Evolutionary conservation across 2,113 vertebrate genomes (phyloP).

Genomic region (Fulmarus glacialis): DNA sequence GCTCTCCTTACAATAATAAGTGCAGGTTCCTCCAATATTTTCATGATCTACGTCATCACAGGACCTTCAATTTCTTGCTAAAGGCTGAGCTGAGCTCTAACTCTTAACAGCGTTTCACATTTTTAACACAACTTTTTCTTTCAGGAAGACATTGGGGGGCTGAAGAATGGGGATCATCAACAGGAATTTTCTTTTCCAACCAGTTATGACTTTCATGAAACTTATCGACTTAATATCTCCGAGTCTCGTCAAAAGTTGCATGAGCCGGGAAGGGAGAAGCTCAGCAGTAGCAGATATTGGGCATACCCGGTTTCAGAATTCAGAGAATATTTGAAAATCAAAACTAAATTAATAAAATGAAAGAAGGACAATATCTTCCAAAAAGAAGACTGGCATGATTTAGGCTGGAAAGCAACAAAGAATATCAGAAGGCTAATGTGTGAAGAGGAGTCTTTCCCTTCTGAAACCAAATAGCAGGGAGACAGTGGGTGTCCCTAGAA

Average conservation of each 20-base stretch:
- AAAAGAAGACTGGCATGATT: neutral
- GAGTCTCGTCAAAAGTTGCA: neutral
- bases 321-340: neutral
- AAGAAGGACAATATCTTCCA: neutral
- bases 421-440: neutral
- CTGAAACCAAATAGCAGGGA: neutral
- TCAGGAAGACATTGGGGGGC: neutral
- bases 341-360: neutral
- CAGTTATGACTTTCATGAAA: neutral
- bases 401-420: neutral
- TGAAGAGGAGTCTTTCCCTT: neutral
- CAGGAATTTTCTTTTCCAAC: neutral
- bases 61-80: neutral
- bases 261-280: neutral
- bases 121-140: neutral
- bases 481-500: too few species aligned
- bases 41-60: neutral
- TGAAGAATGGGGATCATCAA: neutral
- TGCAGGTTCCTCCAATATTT: neutral
- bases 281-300: neutral
- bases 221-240: fast-evolving
- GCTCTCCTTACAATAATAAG: neutral
- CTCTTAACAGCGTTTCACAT: neutral
- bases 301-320: neutral
- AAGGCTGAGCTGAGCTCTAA: neutral